Evolutionary conservation across 2,797 vertebrate genomes (phyloP).

Genomic region (Masticophis lateralis): DNA sequence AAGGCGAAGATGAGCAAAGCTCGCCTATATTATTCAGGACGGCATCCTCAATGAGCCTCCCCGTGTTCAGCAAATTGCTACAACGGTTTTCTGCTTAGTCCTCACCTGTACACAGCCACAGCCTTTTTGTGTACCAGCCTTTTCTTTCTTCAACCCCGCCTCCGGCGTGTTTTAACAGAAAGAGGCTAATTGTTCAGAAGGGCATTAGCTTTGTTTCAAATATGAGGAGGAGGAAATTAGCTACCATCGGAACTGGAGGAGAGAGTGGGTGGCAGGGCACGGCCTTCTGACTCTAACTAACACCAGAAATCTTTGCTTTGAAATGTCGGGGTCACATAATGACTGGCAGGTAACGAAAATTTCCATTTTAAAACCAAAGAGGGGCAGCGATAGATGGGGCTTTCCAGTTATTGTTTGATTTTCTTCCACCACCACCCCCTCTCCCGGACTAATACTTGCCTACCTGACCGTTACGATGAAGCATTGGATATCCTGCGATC

Average conservation of each 20-base stretch:
- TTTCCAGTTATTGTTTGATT: not conserved
- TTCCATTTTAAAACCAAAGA: constrained; percentile 40
- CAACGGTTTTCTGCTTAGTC: constrained; percentile 78
- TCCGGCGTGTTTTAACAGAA: constrained; percentile 63
- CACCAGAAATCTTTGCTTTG: constrained; percentile 19
- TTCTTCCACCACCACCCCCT: not conserved
- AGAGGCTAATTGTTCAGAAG: constrained; percentile 61
- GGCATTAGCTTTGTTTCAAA: constrained; percentile 55
- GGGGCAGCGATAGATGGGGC: not conserved
- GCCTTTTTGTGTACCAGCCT: constrained; percentile 30
- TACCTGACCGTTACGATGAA: not conserved
- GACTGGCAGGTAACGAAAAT: not conserved
- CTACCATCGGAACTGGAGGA: not conserved
- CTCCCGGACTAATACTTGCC: not conserved
- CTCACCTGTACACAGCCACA: constrained; percentile 74
- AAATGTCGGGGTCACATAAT: not conserved
- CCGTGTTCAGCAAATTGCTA: constrained; percentile 84
- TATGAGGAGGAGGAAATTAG: constrained; percentile 13
- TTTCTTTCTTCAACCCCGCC: not conserved
- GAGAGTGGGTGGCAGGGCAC: fast-evolving
- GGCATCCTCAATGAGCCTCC: constrained; percentile 82
- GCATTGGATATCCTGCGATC: not conserved
- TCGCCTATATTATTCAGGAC: constrained; percentile 82
- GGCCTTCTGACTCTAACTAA: constrained; percentile 32
- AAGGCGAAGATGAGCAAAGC: constrained; percentile 79